phyloP scores from a whole-genome alignment of 1,140 invertebrate species.

The Orussus abietinus region DNA sequence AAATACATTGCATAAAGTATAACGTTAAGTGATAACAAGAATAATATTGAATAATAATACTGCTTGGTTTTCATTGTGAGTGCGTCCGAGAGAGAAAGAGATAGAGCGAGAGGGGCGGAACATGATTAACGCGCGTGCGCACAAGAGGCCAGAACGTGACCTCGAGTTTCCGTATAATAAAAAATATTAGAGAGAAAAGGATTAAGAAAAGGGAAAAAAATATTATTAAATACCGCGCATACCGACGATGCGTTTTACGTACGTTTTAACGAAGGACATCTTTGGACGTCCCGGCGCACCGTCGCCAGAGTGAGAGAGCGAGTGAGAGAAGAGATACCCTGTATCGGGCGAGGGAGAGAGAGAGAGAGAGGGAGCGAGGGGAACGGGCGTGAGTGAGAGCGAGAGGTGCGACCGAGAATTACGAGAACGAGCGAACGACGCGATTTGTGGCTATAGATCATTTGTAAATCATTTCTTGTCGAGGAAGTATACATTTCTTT shows the following conservation, averaged over 20 bases:
- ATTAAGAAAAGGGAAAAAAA: too few relatives aligned
- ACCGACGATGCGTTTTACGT: conserved; percentile 9
- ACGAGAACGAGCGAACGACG: conserved; percentile 29
- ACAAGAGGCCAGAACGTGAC: too few relatives aligned
- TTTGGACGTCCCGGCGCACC: conserved; percentile 14
- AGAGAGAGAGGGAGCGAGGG: conserved; percentile 7
- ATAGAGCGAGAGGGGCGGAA: conserved; percentile 17
- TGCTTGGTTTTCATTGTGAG: conserved; percentile 53
- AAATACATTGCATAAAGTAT: conserved; percentile 43
- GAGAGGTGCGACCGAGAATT: conserved; percentile 9
- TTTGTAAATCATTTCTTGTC: conserved; percentile 59
- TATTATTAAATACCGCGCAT: conserved; percentile 12
- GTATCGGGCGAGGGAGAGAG: conserved; percentile 17
- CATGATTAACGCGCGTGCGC: conserved; percentile 20
- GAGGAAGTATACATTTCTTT: conserved; percentile 53
- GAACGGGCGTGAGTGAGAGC: conserved; percentile 11
- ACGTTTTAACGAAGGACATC: conserved; percentile 7
- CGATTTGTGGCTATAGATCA: conserved; percentile 51
- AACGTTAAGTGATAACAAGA: conserved; percentile 49
- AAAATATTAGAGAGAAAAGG: too few relatives aligned
- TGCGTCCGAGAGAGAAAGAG: conserved; percentile 17
- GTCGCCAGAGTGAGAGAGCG: conserved; percentile 11
- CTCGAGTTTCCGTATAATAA: too few relatives aligned
- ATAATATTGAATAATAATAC: conserved; percentile 49
- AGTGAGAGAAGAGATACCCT: too few relatives aligned